Percentiles rank a stretch among this genome's conserved stretches.
These are phyloP conservation scores for Eulemur rubriventer DNA, from an alignment of 2,797 vertebrate genomes.

Conservation along the genomic window DNA sequence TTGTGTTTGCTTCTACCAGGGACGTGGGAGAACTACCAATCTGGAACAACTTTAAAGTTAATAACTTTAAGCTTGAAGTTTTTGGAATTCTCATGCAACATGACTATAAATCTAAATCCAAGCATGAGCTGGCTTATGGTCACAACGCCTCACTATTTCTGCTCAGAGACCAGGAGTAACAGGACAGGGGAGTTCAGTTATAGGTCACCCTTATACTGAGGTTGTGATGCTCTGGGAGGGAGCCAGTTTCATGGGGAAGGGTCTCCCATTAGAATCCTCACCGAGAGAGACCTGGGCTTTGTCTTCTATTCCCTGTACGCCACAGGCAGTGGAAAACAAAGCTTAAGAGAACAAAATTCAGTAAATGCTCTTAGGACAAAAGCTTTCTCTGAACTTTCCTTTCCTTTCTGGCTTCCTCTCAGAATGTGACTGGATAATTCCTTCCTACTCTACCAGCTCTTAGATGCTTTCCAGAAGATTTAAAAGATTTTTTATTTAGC, in stretches of 20 bases:
- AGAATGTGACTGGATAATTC: neutral
- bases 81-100: neutral
- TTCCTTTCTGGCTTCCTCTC: neutral
- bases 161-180: neutral
- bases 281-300: neutral
- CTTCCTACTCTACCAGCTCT: neutral
- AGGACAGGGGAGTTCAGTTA: neutral
- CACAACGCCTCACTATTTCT: neutral
- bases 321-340: neutral
- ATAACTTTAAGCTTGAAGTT: neutral
- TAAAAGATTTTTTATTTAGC: neutral
- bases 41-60: neutral
- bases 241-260: neutral
- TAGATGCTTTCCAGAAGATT: neutral
- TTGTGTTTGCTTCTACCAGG: neutral
- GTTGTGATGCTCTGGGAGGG: neutral
- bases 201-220: neutral
- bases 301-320: neutral
- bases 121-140: neutral
- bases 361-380: neutral
- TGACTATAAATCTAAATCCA: neutral
- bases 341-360: neutral
- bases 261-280: neutral
- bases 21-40: too few relatives aligned
- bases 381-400: neutral